Conservation (phyloP, 2,113 vertebrate species). For the Entelurus aequoreus region DNA sequence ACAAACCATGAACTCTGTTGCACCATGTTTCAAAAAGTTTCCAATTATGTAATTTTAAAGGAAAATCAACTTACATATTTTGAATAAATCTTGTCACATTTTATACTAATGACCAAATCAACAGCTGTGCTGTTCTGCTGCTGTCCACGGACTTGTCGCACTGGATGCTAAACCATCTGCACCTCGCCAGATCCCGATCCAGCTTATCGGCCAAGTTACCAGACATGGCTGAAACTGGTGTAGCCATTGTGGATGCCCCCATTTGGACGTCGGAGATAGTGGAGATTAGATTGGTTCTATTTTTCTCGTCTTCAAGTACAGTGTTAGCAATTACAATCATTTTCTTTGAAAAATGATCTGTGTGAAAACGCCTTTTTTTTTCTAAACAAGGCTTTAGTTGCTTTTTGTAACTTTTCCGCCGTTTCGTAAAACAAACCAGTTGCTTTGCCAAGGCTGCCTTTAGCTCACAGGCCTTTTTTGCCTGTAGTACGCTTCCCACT, state of each 20-base stretch:
- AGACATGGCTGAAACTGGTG: constrained; percentile 26
- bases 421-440: background rate
- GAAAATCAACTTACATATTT: too few relatives aligned
- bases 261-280: constrained; percentile 29
- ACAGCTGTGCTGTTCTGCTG: too few relatives aligned
- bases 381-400: background rate
- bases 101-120: too few relatives aligned
- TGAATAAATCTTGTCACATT: too few relatives aligned
- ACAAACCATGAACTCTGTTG: too few relatives aligned
- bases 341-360: constrained; percentile 10
- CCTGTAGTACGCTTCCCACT: background rate
- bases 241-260: constrained; percentile 10
- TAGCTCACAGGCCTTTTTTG: background rate
- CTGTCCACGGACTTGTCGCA: too few relatives aligned
- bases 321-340: constrained; percentile 16
- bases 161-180: constrained; percentile 33
- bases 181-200: constrained; percentile 18
- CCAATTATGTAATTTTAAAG: too few relatives aligned
- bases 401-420: background rate
- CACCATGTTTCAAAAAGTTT: too few relatives aligned
- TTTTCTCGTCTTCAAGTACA: constrained; percentile 23
- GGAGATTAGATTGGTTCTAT: constrained; percentile 16
- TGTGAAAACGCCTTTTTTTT: constrained; percentile 20
- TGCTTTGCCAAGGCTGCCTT: background rate
- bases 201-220: constrained; percentile 21